Percentiles rank a stretch among this genome's conserved stretches.
Evolutionary conservation across 2,797 vertebrate genomes (phyloP).

Genomic region (Pogonophryne albipinna): DNA sequence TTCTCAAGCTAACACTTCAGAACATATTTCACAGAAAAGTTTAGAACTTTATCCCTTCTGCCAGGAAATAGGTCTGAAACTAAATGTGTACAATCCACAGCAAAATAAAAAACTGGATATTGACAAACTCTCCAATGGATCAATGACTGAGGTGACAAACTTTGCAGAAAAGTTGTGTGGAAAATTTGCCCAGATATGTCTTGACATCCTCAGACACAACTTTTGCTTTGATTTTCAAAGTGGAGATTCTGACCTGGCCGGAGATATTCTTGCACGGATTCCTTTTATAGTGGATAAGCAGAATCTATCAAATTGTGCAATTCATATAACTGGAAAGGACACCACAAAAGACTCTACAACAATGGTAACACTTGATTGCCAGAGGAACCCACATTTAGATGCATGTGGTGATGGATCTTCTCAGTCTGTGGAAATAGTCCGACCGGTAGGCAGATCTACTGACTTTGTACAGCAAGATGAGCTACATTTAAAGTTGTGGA

Average conservation of each 20-base stretch:
- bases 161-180: slow-evolving; percentile 52
- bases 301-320: neutral
- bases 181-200: slow-evolving; percentile 46
- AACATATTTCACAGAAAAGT: neutral
- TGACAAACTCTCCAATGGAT: slow-evolving; percentile 39
- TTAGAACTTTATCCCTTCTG: slow-evolving; percentile 28
- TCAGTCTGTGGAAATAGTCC: too few species aligned
- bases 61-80: slow-evolving; percentile 35
- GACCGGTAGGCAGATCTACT: neutral
- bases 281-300: neutral
- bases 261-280: slow-evolving; percentile 16
- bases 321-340: neutral
- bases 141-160: slow-evolving; percentile 40
- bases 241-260: slow-evolving; percentile 14
- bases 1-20: neutral
- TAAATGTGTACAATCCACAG: neutral
- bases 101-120: slow-evolving; percentile 17
- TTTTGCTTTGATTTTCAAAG: slow-evolving; percentile 21
- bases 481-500: slow-evolving; percentile 24
- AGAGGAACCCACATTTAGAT: neutral
- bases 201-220: slow-evolving; percentile 49
- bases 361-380: neutral
- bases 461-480: neutral
- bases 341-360: neutral
- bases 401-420: neutral